Evolutionary conservation across 2,888 invertebrate genomes (phyloP).

Genomic region (Cerastis rubricosa): DNA sequence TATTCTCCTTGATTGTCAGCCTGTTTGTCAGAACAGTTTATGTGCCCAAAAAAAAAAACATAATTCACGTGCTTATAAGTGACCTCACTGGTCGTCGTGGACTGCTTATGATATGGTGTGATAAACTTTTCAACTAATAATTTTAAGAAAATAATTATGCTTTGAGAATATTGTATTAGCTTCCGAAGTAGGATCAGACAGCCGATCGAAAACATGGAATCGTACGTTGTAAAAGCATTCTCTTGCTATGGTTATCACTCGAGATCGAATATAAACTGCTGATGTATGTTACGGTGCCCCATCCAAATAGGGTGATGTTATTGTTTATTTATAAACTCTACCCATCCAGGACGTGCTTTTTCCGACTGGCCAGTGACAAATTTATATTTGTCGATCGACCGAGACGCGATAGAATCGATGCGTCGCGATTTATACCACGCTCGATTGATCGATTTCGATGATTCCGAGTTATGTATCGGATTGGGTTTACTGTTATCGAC

Average conservation of each 20-base stretch:
- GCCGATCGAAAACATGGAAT: slow-evolving; percentile 36
- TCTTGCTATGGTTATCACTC: slow-evolving; percentile 78
- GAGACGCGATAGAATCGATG: slow-evolving; percentile 88
- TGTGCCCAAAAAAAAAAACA: not conserved
- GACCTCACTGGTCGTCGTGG: not conserved
- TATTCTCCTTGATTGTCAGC: not conserved
- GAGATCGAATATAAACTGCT: slow-evolving; percentile 79
- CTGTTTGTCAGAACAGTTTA: not conserved
- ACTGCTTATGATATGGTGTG: too few relatives aligned
- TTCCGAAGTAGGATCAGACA: slow-evolving; percentile 3
- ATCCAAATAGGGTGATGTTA: slow-evolving; percentile 84
- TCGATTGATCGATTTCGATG: slow-evolving; percentile 87
- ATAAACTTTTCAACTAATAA: not conserved
- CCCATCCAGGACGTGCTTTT: slow-evolving; percentile 79
- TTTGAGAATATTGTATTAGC: not conserved
- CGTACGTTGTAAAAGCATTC: slow-evolving; percentile 72
- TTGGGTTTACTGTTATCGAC: slow-evolving; percentile 76
- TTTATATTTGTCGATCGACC: slow-evolving; percentile 89
- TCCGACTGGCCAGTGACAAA: slow-evolving; percentile 87
- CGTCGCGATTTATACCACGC: slow-evolving; percentile 86
- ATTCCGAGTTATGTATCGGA: slow-evolving; percentile 82
- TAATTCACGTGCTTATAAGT: not conserved
- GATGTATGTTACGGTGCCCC: slow-evolving; percentile 85
- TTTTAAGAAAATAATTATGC: not conserved
- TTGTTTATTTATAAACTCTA: slow-evolving; percentile 90